A percentile compares a stretch with the other conserved stretches of the same genome.
These are phyloP conservation scores for Neodiprion fabricii DNA, from an alignment of 1,140 invertebrate genomes.

Conservation along the genomic window DNA sequence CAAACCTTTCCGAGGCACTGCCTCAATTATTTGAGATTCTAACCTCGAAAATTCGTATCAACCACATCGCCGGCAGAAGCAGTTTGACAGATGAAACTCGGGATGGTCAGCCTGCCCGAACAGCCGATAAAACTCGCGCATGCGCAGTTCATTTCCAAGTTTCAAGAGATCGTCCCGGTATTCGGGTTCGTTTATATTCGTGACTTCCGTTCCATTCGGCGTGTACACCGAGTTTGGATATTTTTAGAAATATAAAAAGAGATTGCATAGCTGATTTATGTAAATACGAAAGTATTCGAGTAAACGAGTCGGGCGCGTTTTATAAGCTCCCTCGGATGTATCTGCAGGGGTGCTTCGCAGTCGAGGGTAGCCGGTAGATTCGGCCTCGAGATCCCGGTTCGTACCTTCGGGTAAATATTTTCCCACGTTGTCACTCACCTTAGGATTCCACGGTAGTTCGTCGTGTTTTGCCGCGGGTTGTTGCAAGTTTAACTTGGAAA, in stretches of 20 bases:
- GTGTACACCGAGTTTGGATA: background rate
- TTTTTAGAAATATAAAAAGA: slow-evolving; percentile 14
- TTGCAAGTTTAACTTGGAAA: background rate
- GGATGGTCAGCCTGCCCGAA: too few relatives aligned
- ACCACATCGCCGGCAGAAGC: too few relatives aligned
- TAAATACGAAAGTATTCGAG: slow-evolving; percentile 10
- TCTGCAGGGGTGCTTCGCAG: background rate
- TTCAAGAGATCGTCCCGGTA: too few relatives aligned
- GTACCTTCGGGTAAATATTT: slow-evolving; percentile 14
- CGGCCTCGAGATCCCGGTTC: background rate
- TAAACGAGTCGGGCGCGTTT: background rate
- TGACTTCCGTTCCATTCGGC: background rate
- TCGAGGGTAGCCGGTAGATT: background rate
- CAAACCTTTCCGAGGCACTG: too few relatives aligned
- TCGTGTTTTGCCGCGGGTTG: slow-evolving; percentile 8
- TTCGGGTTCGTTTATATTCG: too few relatives aligned
- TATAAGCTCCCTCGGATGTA: background rate
- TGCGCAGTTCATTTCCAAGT: too few relatives aligned
- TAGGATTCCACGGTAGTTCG: slow-evolving; percentile 16
- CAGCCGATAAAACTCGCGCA: too few relatives aligned
- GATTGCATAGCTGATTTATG: slow-evolving; percentile 18
- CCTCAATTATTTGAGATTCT: too few relatives aligned
- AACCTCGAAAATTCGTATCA: too few relatives aligned
- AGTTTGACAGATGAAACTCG: too few relatives aligned
- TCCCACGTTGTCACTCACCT: slow-evolving; percentile 15